Base-by-base conservation (phyloP, 2,888 invertebrate species). In the Argyresthia albistria region DNA sequence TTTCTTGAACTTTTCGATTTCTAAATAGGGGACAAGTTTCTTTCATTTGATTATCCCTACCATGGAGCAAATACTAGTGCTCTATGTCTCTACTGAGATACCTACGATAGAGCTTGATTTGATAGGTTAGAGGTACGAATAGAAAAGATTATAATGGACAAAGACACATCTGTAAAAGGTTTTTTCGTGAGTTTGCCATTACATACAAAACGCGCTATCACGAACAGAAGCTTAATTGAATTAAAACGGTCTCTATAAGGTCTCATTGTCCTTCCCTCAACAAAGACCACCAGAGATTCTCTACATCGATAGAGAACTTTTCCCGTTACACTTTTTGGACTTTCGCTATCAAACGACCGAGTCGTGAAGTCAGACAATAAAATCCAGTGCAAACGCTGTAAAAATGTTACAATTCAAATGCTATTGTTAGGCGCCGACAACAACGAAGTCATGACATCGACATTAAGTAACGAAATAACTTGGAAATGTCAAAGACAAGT, bases 401-500 rank as follows among this genome's bases (percentile, higher is more conserved):
- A 10, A n/a, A 46, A 16, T 46, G 35, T 0, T 10, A 10, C 2
- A 7, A 16, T 42, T 10, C 48, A 37, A 25, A 37, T 48, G 36
- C 35, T 15, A 15, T 48, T 48, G 48, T 48, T 15, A 9, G 37
- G 55, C 58, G 61, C 59, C 57, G 57, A 59, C 54, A 59, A 61
- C 55, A 66, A 67, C 67, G 72, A 70, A 70, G 67, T 70, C 73
- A 73, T 72, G 73, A 68, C 65, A 67, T 70, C 68, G 73, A 71
- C 67, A 70, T 66, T 64, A 68, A 66, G 70, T 71, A 81, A 81
- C 65, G 62, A 77, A 82, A 80, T 80, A 80, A 67, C 70, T 80
- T 69, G 62, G 65, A 79, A 84, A 84, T 83, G 82, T 81, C 80
- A 78, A 76, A 79, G 76, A 67, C 67, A 73, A 10, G 16, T 7